phyloP scores from a whole-genome alignment of 2,797 vertebrate genomes.

The Enteromius radiatus region DNA sequence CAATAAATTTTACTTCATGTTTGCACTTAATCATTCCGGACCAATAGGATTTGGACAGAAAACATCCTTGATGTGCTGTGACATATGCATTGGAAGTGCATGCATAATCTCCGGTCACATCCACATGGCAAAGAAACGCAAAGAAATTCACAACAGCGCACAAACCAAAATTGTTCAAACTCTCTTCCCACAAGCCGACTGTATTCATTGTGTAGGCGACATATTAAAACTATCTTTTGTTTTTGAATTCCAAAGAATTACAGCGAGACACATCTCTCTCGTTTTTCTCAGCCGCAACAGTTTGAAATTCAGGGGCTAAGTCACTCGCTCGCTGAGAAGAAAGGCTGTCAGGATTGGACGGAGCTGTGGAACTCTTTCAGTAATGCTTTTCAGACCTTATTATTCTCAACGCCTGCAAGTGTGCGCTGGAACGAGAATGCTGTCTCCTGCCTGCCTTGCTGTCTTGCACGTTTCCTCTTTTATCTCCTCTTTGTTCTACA shows the following conservation, averaged over 20 bases:
- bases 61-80: conserved; percentile 12
- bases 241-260: conserved; percentile 27
- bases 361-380: conserved; percentile 54
- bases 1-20: not conserved
- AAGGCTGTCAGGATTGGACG: conserved; percentile 53
- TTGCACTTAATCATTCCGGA: conserved; percentile 41
- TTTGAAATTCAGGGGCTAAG: conserved; percentile 38
- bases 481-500: conserved; percentile 61
- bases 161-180: not conserved
- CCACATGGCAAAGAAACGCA: not conserved
- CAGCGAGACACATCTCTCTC: too few species aligned
- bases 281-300: conserved; percentile 10
- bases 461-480: conserved; percentile 53
- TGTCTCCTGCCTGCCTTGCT: conserved; percentile 40
- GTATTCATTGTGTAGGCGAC: not conserved
- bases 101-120: not conserved
- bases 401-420: conserved; percentile 55
- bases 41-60: conserved; percentile 28
- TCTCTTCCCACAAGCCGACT: not conserved
- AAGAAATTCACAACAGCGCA: not conserved
- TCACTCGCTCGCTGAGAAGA: conserved; percentile 42
- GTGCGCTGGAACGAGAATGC: conserved; percentile 41
- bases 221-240: conserved; percentile 1
- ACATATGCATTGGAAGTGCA: conserved; percentile 9
- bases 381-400: conserved; percentile 60